Conservation (phyloP, 1,140 invertebrate genomes). For the Drosophila persimilis region DNA sequence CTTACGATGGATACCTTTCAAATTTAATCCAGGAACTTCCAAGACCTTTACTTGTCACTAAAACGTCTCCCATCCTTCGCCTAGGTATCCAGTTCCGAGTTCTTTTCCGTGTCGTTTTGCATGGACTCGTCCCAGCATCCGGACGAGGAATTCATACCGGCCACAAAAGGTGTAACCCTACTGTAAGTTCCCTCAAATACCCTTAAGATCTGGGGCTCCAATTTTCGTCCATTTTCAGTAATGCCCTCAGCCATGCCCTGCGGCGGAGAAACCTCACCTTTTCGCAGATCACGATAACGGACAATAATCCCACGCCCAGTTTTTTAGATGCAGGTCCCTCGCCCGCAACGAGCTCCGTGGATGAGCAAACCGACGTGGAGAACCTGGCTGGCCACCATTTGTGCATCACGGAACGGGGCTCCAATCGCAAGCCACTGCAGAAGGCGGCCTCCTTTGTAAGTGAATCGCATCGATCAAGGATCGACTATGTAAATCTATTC, state of each 20-base stretch:
- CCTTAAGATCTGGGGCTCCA: no score
- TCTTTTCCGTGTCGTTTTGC: constrained; percentile 90
- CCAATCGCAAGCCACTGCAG: constrained; percentile 66
- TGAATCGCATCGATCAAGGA: neutral
- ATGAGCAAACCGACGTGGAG: constrained; percentile 87
- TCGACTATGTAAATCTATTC: neutral
- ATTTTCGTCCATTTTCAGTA: constrained; percentile 75
- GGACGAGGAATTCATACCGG: constrained; percentile 87
- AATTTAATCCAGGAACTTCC: no score
- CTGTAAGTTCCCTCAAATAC: constrained; percentile 85
- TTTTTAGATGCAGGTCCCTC: constrained; percentile 83
- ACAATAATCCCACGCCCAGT: constrained; percentile 84
- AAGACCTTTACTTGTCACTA: neutral
- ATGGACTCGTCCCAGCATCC: constrained; percentile 80
- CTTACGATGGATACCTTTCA: no score
- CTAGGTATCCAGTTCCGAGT: constrained; percentile 90
- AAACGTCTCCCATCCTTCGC: constrained; percentile 2
- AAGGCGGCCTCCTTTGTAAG: constrained; percentile 82
- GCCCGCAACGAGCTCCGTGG: constrained; percentile 83
- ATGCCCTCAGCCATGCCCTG: constrained; percentile 83
- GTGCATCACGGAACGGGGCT: constrained; percentile 83
- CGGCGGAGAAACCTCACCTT: constrained; percentile 74
- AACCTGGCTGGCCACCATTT: constrained; percentile 89
- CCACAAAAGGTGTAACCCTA: constrained; percentile 87
- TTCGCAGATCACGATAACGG: constrained; percentile 75